Conservation (phyloP, 2,113 vertebrate genomes). For the Syngnathus floridae region DNA sequence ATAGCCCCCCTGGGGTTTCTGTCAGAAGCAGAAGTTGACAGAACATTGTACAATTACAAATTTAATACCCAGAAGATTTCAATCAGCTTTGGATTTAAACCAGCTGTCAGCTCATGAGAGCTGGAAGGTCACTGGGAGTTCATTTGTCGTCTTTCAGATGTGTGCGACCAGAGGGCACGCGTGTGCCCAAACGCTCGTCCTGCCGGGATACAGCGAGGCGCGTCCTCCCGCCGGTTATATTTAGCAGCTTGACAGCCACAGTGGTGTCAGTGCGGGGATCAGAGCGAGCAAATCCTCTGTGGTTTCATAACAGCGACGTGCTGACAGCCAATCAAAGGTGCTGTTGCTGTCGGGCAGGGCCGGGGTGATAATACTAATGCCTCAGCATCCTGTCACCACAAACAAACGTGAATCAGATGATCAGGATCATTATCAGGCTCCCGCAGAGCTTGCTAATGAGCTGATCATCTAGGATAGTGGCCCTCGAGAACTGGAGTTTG, state of each 20-base stretch:
- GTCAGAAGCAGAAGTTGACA: neutral
- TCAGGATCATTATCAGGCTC: too few relatives aligned
- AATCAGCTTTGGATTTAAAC: constrained; percentile 5
- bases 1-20: neutral
- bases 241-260: constrained; percentile 24
- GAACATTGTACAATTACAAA: constrained; percentile 4
- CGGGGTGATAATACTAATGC: constrained; percentile 14
- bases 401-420: too few relatives aligned
- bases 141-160: constrained; percentile 19
- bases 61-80: neutral
- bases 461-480: too few relatives aligned
- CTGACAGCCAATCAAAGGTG: constrained; percentile 37
- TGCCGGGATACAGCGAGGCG: constrained; percentile 18
- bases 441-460: too few relatives aligned
- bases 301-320: constrained; percentile 37
- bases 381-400: constrained; percentile 8
- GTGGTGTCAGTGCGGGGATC: constrained; percentile 35
- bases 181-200: constrained; percentile 16
- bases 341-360: constrained; percentile 5
- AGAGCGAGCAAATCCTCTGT: constrained; percentile 30
- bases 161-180: constrained; percentile 9
- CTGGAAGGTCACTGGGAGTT: constrained; percentile 16
- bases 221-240: constrained; percentile 34
- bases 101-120: constrained; percentile 11
- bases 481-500: too few relatives aligned